A percentile compares a stretch with the other conserved stretches of the same genome.
Evolutionary conservation across 2,113 vertebrate species (phyloP).

Genomic region (Laticauda laticaudata): DNA sequence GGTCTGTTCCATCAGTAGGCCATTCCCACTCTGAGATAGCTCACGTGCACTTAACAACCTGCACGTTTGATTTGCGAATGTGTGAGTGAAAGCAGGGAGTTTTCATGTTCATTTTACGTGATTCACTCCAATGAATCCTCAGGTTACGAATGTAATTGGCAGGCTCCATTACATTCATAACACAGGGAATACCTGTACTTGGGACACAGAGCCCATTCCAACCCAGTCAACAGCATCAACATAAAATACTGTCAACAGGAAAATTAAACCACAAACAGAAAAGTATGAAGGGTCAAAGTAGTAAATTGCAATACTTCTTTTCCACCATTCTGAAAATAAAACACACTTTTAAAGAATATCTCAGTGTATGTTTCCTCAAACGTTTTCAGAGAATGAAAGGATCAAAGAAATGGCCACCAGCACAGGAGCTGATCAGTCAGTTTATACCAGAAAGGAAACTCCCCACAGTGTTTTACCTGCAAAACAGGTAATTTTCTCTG

Average conservation of each 20-base stretch:
- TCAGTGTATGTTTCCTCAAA: not conserved
- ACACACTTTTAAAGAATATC: not conserved
- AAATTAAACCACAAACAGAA: not conserved
- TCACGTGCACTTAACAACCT: too few relatives aligned
- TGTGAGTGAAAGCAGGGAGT: too few relatives aligned
- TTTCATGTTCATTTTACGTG: too few relatives aligned
- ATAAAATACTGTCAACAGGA: not conserved
- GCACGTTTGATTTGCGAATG: too few relatives aligned
- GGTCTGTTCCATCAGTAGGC: too few relatives aligned
- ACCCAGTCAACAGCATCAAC: not conserved
- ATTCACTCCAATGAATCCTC: too few relatives aligned
- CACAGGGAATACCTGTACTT: not conserved
- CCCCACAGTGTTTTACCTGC: not conserved
- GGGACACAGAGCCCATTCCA: not conserved
- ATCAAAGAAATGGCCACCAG: not conserved
- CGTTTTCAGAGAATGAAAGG: not conserved
- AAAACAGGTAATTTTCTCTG: too few relatives aligned
- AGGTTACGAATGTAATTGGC: too few relatives aligned
- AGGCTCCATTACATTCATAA: too few relatives aligned
- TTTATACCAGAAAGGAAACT: not conserved
- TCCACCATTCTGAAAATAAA: not conserved
- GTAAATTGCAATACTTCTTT: not conserved
- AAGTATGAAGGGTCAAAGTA: not conserved
- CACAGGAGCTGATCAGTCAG: not conserved
- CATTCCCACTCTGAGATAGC: too few relatives aligned